Evolutionary conservation across 2,797 vertebrate species (phyloP), one percentile per base, ranked within the genome.

Genomic region (Thalassophryne amazonica): DNA sequence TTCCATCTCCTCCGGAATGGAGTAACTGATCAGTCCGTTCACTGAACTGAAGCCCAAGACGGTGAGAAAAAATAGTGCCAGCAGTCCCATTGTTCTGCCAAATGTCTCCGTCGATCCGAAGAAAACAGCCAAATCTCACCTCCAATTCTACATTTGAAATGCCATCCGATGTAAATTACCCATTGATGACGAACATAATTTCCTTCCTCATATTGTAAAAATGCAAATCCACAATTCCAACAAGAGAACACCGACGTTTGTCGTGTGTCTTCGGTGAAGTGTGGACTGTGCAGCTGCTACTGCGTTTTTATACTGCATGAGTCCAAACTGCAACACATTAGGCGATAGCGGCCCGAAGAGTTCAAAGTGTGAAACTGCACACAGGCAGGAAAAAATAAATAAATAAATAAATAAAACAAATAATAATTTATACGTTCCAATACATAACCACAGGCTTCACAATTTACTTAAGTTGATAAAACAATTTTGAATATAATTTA

Each of bases 291-390:
- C 30, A 35, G 43, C 34, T 49, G 2, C 13, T 33, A 10, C 17
- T 15, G 0, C 19, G 24, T 13, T 39, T 46, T 40, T 13, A 8
- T 9, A 21, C 27, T 16, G 33, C 31, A 43, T 7, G 8, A 7
- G n/a, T 32, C 20, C 16, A 3, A 8, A 7, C 29, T 16, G 13
- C 0, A 38, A 70, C 45, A 66, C 0, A 19, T 24, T 71, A 56
- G 49, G 4, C 76, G 68, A 83, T 65, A 85, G 80, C 83, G 74
- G 66, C 82, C 62, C 78, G 31, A 24, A 23, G 73, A 76, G 76
- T 76, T 35, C 55, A 67, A 40, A 11, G 11, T 0, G 16, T 13
- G 47, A 32, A 68, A 79, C 24, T 64, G 33, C 65, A 39, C 2
- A n/a, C n/a, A n/a, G n/a, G n/a, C n/a, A n/a, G n/a, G n/a, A n/a